A percentile compares a stretch with the other conserved stretches of the same genome.
phyloP scores from a whole-genome alignment of 2,888 invertebrate genomes.

The Loripinus fragilis region DNA sequence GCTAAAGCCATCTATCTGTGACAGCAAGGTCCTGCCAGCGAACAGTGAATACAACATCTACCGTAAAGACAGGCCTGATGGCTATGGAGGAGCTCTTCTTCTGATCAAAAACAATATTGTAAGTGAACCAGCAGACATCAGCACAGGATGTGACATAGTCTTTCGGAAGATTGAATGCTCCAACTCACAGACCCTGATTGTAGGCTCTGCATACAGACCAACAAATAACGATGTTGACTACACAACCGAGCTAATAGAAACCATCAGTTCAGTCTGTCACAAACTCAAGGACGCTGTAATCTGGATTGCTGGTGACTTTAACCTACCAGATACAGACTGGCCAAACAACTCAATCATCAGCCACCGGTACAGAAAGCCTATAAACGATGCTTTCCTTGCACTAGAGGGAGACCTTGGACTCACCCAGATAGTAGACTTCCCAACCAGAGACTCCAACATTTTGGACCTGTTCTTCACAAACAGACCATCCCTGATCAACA shows the following conservation, averaged over 20 bases:
- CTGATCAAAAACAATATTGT: conserved; percentile 18
- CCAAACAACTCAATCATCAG: conserved; percentile 28
- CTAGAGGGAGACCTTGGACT: conserved; percentile 24
- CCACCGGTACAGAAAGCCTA: conserved; percentile 28
- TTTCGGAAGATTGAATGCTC: conserved; percentile 25
- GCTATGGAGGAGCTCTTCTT: conserved; percentile 25
- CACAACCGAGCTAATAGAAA: background rate
- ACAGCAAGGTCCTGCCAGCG: conserved; percentile 21
- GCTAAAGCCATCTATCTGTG: conserved; percentile 16
- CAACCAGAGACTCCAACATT: conserved; percentile 20
- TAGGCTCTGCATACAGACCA: conserved; percentile 32
- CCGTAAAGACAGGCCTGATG: conserved; percentile 32
- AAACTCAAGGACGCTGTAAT: conserved; percentile 21
- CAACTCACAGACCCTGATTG: conserved; percentile 18
- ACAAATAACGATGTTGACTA: conserved; percentile 25
- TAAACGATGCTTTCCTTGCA: conserved; percentile 27
- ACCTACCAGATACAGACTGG: conserved; percentile 38
- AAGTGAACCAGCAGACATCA: conserved; percentile 14
- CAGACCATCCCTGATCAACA: conserved; percentile 26
- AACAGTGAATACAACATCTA: conserved; percentile 20
- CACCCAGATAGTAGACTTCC: conserved; percentile 21
- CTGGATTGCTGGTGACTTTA: conserved; percentile 40
- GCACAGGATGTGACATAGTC: conserved; percentile 12
- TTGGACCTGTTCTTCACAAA: conserved; percentile 22
- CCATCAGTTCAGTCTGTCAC: background rate